These are phyloP conservation scores for Drosophila siamana DNA, from an alignment of 2,888 invertebrate species.

Conservation along the genomic window DNA sequence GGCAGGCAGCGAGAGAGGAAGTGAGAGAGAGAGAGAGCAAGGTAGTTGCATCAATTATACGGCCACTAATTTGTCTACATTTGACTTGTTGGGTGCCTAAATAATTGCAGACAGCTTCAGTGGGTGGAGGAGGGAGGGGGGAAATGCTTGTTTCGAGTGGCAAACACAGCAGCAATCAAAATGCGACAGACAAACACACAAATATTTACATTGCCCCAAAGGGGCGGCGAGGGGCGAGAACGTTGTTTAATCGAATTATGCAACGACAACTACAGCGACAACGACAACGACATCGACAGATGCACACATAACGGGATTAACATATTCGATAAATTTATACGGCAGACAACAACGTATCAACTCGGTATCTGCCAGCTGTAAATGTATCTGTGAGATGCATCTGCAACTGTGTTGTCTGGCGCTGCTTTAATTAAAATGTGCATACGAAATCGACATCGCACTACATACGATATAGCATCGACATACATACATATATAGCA, in stretches of 20 bases:
- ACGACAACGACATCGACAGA: slow-evolving; percentile 37
- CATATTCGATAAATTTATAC: slow-evolving; percentile 66
- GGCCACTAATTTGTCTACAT: slow-evolving; percentile 74
- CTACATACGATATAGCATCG: too few relatives aligned
- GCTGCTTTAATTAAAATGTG: slow-evolving; percentile 73
- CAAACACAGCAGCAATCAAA: slow-evolving; percentile 64
- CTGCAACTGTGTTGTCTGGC: slow-evolving; percentile 1
- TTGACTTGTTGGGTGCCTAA: slow-evolving; percentile 59
- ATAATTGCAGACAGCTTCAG: slow-evolving; percentile 57
- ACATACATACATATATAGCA: too few relatives aligned
- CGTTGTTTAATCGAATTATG: slow-evolving; percentile 75
- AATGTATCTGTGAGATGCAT: slow-evolving; percentile 14
- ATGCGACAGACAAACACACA: slow-evolving; percentile 62
- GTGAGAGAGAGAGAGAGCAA: not conserved
- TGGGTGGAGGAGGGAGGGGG: not conserved
- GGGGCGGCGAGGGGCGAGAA: slow-evolving; percentile 32
- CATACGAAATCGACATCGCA: slow-evolving; percentile 57
- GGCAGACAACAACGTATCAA: slow-evolving; percentile 11
- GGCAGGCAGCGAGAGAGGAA: slow-evolving; percentile 10
- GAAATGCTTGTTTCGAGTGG: slow-evolving; percentile 22
- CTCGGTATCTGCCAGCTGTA: slow-evolving; percentile 20
- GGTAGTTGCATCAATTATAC: slow-evolving; percentile 69
- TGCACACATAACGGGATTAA: slow-evolving; percentile 63
- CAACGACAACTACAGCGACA: slow-evolving; percentile 51
- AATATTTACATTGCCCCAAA: slow-evolving; percentile 65